Evolutionary conservation across 92 coral and sea anemone species (phyloP), one percentile per base, ranked within the genome.

Genomic region (Pocillopora meandrina): DNA sequence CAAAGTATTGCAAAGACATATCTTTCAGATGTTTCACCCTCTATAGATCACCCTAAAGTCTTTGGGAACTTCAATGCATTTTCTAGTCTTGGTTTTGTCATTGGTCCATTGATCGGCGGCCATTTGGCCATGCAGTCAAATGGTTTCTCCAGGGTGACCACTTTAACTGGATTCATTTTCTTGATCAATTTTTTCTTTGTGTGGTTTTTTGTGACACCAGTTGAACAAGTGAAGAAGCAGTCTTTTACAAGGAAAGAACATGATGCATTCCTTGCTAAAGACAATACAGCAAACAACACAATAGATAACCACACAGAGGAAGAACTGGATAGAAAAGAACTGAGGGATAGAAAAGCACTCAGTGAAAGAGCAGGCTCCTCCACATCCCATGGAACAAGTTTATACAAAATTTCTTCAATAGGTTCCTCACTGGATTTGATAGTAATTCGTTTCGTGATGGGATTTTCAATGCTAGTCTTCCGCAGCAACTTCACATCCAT

Each of bases 31-130:
- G 69, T 94, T 16, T 89, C 95, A n/a, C 77, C 95, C 20, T 89
- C 93, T 17, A 85, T 89, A 5, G 94, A 97, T 65, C 89, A 91
- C 23, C 92, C 98, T 23, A 79, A 87, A 57, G 94, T 95, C 42
- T 87, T 97, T 73, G 99, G 99, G 56, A 95, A 85, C 64, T 95
- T 97, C 82, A 97, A 97, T 78, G 98, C 99, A 17, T 67, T 92
- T 60, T 90, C 97, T 60, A 97, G 96, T 63, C 87, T 93, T 13
- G 99, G 99, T 71, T 97, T 97, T 71, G 93, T 94, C n/a, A 82
- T 97, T 57, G 99, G 95, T 19, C 99, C 99, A 15, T 61, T 97
- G 74, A 95, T 97, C 74, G 99, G 98, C 12, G 99, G 99, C 3
- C 94, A 92, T 81, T 82, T 97, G 35, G 94, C 97, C 5, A 95